phyloP scores from a whole-genome alignment of 1,140 invertebrate genomes.

The Solenopsis invicta region DNA sequence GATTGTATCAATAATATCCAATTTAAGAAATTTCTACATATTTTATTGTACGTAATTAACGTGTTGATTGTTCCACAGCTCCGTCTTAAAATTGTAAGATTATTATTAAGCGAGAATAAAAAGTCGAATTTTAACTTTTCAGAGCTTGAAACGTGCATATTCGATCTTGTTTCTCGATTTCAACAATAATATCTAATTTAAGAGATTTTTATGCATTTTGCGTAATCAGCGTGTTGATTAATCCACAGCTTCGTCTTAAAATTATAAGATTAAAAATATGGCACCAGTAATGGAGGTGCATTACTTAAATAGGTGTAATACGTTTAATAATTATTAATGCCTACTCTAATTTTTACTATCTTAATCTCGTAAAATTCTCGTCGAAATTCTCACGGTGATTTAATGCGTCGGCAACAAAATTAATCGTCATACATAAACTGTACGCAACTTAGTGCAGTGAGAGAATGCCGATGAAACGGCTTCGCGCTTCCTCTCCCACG shows the following conservation, averaged over 20 bases:
- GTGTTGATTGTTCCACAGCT: background rate
- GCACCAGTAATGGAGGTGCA: background rate
- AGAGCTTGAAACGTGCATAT: too few species aligned
- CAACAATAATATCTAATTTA: conserved; percentile 16
- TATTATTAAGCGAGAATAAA: too few species aligned
- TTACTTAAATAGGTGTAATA: background rate
- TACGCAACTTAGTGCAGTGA: conserved; percentile 31
- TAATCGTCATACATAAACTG: conserved; percentile 21
- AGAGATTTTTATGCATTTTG: background rate
- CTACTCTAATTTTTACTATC: conserved; percentile 2
- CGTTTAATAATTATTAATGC: background rate
- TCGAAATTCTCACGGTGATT: background rate
- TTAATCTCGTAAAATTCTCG: background rate
- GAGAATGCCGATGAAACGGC: conserved; percentile 18
- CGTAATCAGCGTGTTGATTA: background rate
- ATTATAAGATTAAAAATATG: background rate
- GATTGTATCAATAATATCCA: conserved; percentile 7
- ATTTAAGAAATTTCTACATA: background rate
- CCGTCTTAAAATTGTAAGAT: background rate
- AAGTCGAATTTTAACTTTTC: too few species aligned
- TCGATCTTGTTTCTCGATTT: too few species aligned
- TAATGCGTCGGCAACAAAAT: conserved; percentile 17
- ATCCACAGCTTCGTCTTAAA: background rate
- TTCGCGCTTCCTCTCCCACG: conserved; percentile 58
- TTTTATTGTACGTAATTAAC: background rate